phyloP scores from a whole-genome alignment of 2,797 vertebrate genomes.

The Galago senegalensis region DNA sequence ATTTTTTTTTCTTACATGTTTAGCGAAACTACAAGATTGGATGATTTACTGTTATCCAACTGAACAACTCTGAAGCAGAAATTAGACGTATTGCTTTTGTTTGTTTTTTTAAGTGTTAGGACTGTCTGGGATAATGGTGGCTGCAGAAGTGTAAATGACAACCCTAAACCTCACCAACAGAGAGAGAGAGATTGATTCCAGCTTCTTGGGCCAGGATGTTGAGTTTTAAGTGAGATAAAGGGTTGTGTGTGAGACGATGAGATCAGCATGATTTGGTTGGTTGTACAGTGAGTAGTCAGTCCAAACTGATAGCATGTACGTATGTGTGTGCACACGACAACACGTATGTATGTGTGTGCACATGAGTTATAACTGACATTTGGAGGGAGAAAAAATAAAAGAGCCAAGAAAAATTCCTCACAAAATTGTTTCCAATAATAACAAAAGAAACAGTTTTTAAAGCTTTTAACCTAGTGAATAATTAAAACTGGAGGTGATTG shows the following conservation, averaged over 20 bases:
- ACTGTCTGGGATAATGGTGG: conserved; percentile 56
- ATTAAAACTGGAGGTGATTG: not conserved
- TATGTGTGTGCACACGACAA: not conserved
- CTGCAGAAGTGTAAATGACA: conserved; percentile 79
- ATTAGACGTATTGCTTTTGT: not conserved
- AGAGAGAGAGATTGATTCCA: conserved; percentile 55
- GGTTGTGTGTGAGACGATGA: conserved; percentile 65
- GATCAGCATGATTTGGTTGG: not conserved
- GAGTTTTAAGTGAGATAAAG: conserved; percentile 83
- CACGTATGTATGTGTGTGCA: too few relatives aligned
- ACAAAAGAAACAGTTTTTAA: conserved; percentile 54
- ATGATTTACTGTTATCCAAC: conserved; percentile 83
- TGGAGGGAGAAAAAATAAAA: conserved; percentile 73
- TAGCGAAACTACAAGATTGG: conserved; percentile 59
- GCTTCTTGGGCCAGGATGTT: conserved; percentile 72
- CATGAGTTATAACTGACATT: conserved; percentile 75
- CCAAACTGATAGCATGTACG: conserved; percentile 75
- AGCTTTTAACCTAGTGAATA: not conserved
- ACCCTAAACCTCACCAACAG: conserved; percentile 75
- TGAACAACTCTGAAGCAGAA: conserved; percentile 66
- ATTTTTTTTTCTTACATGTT: not conserved
- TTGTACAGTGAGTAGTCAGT: conserved; percentile 64
- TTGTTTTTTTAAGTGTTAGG: conserved; percentile 64
- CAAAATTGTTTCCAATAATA: conserved; percentile 80
- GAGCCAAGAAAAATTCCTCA: conserved; percentile 76